Percentiles rank a stretch among this genome's conserved stretches.
Evolutionary conservation across 1,140 invertebrate genomes (phyloP).

Genomic region (Drosophila kurseongensis): DNA sequence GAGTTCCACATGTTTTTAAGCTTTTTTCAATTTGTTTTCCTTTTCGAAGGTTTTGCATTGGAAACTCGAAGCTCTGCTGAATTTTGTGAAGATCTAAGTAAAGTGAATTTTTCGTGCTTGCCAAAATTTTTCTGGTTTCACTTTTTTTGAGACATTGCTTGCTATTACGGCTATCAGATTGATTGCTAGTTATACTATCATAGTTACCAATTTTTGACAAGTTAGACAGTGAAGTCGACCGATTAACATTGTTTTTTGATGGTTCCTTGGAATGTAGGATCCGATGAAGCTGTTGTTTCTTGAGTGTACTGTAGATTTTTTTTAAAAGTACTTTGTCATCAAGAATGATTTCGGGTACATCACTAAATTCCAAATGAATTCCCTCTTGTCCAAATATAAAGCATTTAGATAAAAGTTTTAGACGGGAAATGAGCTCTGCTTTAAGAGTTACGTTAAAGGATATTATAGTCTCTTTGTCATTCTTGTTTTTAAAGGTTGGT

Average conservation of each 20-base stretch:
- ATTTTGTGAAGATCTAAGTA: background rate
- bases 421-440: slow-evolving; percentile 31
- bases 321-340: slow-evolving; percentile 69
- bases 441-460: background rate
- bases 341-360: slow-evolving; percentile 45
- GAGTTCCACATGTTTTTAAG: slow-evolving; percentile 55
- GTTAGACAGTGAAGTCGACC: slow-evolving; percentile 1
- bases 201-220: slow-evolving; percentile 30
- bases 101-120: background rate
- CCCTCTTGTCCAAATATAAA: slow-evolving; percentile 1
- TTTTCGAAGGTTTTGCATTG: background rate
- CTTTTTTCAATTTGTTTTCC: slow-evolving; percentile 11
- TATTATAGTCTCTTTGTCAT: background rate
- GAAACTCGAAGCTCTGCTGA: background rate
- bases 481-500: slow-evolving; percentile 19
- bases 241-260: slow-evolving; percentile 10
- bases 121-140: slow-evolving; percentile 16
- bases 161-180: background rate
- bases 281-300: slow-evolving; percentile 77
- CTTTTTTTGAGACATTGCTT: background rate
- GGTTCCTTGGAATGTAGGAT: slow-evolving; percentile 69
- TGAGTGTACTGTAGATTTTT: slow-evolving; percentile 71
- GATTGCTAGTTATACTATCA: slow-evolving; percentile 1
- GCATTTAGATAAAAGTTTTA: slow-evolving; percentile 36
- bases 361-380: slow-evolving; percentile 27